Evolutionary conservation across 2,113 vertebrate species (phyloP), one percentile per base, ranked within the genome.

Genomic region (Salvelinus alpinus): DNA sequence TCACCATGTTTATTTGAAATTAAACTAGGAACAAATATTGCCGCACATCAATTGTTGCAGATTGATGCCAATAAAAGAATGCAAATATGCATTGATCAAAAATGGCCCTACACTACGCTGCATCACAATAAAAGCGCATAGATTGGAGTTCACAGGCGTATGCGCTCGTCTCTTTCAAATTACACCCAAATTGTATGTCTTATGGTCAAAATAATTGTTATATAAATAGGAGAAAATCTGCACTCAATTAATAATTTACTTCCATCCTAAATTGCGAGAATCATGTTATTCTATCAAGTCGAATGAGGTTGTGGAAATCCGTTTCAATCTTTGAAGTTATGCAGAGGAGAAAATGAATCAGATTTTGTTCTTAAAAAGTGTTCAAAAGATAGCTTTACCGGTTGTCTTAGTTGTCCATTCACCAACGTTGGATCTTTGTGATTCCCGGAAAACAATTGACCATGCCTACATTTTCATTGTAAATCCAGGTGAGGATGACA

Each of bases 391-490:
- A 18, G 65, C 27, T 68, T 78, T 84, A 88, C 88, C 86, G 81
- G 66, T 12, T 80, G 18, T 18, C 38, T 64, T 27, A 47, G 64
- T 5, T 16, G 65, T 4, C 11, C 66, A 75, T 34, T 64, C 59
- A n/a, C 48, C 38, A 70, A 48, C n/a, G 51, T 8, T 9, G 48
- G 51, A 34, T 80, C 68, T 48, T 8, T 29, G 79, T 73, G 74
- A 57, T 51, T 78, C 88, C 79, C 2, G 78, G 60, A 5, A 38
- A 51, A 1, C 73, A 84, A 88, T 11, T 82, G 89, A 44, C 87
- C 88, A 77, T 78, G 44, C 8, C 31, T 80, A 85, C 85, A 87
- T 89, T n/a, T 81, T 86, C 87, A 90, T 89, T 87, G 86, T 88
- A 87, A 90, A 78, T 78, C 87, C 79, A 71, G 73, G 71, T 84